Conservation (phyloP, 2,888 invertebrate species). For the Homarus gammarus region DNA sequence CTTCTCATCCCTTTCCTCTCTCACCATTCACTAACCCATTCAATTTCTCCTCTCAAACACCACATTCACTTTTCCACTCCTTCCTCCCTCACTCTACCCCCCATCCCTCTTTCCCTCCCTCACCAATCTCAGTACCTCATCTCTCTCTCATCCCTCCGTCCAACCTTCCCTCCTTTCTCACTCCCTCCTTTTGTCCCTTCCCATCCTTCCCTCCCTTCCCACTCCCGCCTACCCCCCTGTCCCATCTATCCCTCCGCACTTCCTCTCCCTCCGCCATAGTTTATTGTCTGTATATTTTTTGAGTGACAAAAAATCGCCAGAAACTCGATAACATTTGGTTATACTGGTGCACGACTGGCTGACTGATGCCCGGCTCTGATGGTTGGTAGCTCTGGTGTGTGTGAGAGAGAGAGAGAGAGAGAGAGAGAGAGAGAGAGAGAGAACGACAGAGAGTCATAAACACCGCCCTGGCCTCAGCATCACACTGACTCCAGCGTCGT, state of each 20-base stretch:
- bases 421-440: slow-evolving; percentile 2
- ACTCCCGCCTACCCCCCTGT: background rate
- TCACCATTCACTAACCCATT: too few species aligned
- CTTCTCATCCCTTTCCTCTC: too few species aligned
- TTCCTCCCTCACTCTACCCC: too few species aligned
- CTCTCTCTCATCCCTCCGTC: too few species aligned
- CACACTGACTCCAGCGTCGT: too few species aligned
- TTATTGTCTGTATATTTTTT: slow-evolving; percentile 5
- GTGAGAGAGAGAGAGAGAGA: slow-evolving; percentile 5
- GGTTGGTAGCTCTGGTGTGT: background rate
- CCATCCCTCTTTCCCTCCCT: too few species aligned
- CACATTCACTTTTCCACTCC: too few species aligned
- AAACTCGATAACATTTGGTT: background rate
- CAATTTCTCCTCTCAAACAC: too few species aligned
- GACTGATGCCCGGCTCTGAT: background rate
- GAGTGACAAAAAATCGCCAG: background rate
- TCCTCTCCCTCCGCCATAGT: background rate
- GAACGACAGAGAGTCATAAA: background rate
- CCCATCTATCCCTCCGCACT: background rate
- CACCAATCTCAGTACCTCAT: too few species aligned
- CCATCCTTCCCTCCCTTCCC: background rate
- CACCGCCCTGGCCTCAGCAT: too few species aligned
- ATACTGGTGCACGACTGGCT: background rate
- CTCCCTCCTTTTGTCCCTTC: background rate
- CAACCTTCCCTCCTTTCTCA: background rate